Percentiles rank a stretch among this genome's conserved stretches.
Conservation (phyloP, 2,113 vertebrate species). For the Cyrtonyx montezumae region DNA sequence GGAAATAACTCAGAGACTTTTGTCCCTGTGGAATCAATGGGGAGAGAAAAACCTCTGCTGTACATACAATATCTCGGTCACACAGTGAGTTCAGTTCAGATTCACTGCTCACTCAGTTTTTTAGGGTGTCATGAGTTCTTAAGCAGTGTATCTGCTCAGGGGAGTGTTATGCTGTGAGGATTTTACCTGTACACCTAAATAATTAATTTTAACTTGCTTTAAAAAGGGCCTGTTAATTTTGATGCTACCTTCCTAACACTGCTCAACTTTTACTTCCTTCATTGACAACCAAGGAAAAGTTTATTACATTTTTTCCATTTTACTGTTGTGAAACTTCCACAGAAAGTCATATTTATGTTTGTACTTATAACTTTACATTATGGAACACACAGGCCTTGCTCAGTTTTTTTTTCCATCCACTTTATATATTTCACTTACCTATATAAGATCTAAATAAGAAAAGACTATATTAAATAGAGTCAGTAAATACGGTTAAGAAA, state of each 20-base stretch:
- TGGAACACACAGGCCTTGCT: neutral
- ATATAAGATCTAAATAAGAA: neutral
- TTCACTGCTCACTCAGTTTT: accelerated
- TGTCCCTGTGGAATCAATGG: accelerated
- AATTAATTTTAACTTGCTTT: neutral
- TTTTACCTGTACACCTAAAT: neutral
- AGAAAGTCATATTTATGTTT: accelerated
- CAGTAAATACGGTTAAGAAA: neutral
- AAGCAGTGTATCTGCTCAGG: neutral
- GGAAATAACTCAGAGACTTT: neutral
- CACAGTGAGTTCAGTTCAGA: neutral
- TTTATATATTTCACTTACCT: neutral
- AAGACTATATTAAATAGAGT: neutral
- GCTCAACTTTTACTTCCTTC: neutral
- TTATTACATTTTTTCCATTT: neutral
- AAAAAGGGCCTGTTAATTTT: neutral
- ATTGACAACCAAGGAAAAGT: neutral
- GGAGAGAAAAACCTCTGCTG: neutral
- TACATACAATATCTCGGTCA: neutral
- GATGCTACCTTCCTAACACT: neutral
- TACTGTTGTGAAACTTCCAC: neutral
- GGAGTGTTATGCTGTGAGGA: neutral
- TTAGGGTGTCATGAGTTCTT: accelerated
- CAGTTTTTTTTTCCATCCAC: neutral
- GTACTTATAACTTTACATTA: neutral